These are phyloP conservation scores for Tragulus kanchil DNA, from an alignment of 2,113 vertebrate species.

Conservation along the genomic window DNA sequence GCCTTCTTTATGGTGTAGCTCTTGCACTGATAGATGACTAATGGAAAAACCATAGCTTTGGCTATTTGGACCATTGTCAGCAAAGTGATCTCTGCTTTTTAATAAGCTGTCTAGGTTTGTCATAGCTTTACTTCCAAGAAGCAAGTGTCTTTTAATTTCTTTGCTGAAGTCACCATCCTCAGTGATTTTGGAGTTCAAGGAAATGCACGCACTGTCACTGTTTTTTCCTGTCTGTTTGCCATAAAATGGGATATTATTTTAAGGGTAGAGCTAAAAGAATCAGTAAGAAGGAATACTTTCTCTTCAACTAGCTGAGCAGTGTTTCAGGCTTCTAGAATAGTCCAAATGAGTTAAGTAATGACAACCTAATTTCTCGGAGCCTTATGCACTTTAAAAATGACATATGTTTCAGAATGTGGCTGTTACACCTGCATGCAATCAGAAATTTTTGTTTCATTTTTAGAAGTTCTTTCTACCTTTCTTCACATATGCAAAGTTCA, in stretches of 20 bases:
- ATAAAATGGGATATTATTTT: conserved; percentile 5
- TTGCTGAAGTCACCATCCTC: no score
- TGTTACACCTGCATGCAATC: conserved; percentile 78
- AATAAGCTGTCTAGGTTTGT: no score
- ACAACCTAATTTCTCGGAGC: conserved; percentile 37
- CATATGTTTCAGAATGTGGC: neutral
- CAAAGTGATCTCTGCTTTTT: no score
- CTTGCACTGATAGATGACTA: no score
- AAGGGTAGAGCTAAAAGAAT: neutral
- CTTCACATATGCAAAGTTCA: conserved; percentile 52
- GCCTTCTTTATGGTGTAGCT: no score
- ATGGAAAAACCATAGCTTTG: no score
- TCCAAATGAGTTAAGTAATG: conserved; percentile 38
- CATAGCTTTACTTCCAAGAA: no score
- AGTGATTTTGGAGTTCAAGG: no score
- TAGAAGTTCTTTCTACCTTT: conserved; percentile 57
- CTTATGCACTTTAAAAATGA: conserved; percentile 25
- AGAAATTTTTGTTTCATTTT: conserved; percentile 68
- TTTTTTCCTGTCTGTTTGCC: no score
- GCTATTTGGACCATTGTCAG: no score
- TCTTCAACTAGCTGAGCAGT: neutral
- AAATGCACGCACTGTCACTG: no score
- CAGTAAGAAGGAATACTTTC: neutral
- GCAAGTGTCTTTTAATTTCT: no score
- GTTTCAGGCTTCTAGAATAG: conserved; percentile 55